phyloP scores from a whole-genome alignment of 1,140 invertebrate species.

The Probaryconus sp. region DNA sequence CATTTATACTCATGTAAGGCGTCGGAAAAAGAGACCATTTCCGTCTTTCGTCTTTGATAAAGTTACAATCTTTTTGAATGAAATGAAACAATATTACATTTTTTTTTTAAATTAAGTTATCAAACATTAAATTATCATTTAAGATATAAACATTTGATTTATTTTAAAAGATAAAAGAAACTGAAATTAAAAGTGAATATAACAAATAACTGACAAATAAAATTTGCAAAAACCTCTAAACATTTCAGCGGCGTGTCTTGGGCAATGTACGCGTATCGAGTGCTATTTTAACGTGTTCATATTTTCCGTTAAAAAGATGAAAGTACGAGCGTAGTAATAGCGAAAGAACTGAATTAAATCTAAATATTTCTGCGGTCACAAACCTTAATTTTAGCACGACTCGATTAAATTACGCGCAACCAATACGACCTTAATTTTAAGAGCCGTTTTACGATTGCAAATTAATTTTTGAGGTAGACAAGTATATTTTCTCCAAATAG shows the following conservation, averaged over 20 bases:
- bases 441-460: conserved; percentile 68
- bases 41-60: neutral
- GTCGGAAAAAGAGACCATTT: too few species aligned
- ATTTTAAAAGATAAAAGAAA: neutral
- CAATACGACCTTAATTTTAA: conserved; percentile 58
- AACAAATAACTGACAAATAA: conserved; percentile 68
- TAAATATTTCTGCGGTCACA: conserved; percentile 66
- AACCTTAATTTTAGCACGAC: conserved; percentile 71
- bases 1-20: too few species aligned
- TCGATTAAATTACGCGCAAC: conserved; percentile 69
- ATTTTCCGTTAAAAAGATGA: conserved; percentile 47
- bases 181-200: neutral
- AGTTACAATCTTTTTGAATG: neutral
- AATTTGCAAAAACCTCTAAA: conserved; percentile 72
- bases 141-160: too few species aligned
- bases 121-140: too few species aligned
- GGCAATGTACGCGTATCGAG: neutral
- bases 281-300: conserved; percentile 37
- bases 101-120: too few species aligned
- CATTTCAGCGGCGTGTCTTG: neutral
- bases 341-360: conserved; percentile 64
- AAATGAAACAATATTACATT: neutral
- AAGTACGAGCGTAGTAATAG: conserved; percentile 57
- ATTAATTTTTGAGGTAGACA: conserved; percentile 77
- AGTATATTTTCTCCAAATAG: conserved; percentile 78